Conservation (phyloP, 2,888 invertebrate species). For the Dicranocentrus wangi region DNA sequence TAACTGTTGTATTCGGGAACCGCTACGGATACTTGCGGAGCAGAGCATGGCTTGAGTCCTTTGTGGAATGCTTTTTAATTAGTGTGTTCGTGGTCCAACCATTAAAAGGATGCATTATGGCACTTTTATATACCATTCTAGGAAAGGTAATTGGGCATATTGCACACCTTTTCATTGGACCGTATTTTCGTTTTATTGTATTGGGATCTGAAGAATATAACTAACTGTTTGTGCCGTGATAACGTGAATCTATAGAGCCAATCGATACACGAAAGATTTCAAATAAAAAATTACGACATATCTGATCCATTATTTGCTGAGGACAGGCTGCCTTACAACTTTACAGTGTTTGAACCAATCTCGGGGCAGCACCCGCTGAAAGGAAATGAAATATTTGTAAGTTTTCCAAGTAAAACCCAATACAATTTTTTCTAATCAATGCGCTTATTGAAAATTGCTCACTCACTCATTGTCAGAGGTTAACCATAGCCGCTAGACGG, state of each 20-base stretch:
- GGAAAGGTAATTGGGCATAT: slow-evolving; percentile 20
- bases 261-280: slow-evolving; percentile 40
- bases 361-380: slow-evolving; percentile 36
- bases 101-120: slow-evolving; percentile 24
- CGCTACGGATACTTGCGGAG: slow-evolving; percentile 59
- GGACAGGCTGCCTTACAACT: slow-evolving; percentile 6
- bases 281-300: slow-evolving; percentile 28
- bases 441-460: background rate
- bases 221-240: too few relatives aligned
- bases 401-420: slow-evolving; percentile 8
- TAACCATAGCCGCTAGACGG: slow-evolving; percentile 60
- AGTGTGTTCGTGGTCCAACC: slow-evolving; percentile 63
- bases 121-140: slow-evolving; percentile 32
- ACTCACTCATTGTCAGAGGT: slow-evolving; percentile 30
- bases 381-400: slow-evolving; percentile 63
- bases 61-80: slow-evolving; percentile 44
- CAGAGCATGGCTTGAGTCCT: slow-evolving; percentile 62
- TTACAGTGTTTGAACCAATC: slow-evolving; percentile 50
- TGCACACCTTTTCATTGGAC: too few relatives aligned
- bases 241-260: too few relatives aligned
- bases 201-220: too few relatives aligned
- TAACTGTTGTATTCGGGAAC: slow-evolving; percentile 58
- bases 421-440: background rate
- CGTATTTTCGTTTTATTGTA: too few relatives aligned
- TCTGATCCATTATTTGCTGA: background rate